These are phyloP conservation scores for Andrena trimmerana DNA, from an alignment of 2,888 invertebrate genomes.

Conservation along the genomic window DNA sequence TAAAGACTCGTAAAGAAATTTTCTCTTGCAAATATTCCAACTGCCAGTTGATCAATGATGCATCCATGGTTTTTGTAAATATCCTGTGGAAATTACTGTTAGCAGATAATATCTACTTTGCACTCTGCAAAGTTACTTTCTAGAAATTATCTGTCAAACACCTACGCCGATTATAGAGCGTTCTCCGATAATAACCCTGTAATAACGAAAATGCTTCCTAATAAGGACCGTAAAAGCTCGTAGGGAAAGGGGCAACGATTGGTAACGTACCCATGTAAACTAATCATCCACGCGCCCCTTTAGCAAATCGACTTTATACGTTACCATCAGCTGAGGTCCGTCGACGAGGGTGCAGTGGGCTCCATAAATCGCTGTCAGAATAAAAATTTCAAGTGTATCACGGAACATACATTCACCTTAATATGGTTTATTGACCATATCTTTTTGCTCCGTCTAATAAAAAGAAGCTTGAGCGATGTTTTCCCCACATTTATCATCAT, in stretches of 20 bases:
- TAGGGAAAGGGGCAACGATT: neutral
- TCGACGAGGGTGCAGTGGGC: neutral
- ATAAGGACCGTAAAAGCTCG: constrained; percentile 7
- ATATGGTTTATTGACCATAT: neutral
- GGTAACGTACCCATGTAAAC: constrained; percentile 34
- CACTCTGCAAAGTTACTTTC: neutral
- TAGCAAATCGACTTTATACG: constrained; percentile 39
- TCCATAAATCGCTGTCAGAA: constrained; percentile 12
- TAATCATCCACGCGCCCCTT: constrained; percentile 51
- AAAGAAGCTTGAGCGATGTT: too few species aligned
- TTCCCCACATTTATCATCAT: too few species aligned
- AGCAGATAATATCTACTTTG: neutral
- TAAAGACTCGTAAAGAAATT: neutral
- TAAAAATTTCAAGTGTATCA: constrained; percentile 5
- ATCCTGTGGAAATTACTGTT: neutral
- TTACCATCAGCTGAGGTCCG: constrained; percentile 24
- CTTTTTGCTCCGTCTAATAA: too few species aligned
- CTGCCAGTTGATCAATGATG: too few species aligned
- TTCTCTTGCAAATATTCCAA: neutral
- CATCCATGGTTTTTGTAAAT: neutral
- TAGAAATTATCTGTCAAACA: neutral
- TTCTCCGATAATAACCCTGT: constrained; percentile 1
- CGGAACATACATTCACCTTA: neutral
- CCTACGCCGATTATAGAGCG: neutral
- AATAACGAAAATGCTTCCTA: constrained; percentile 1